Conservation (phyloP, 1,140 invertebrate genomes). For the Neodiprion lecontei region DNA sequence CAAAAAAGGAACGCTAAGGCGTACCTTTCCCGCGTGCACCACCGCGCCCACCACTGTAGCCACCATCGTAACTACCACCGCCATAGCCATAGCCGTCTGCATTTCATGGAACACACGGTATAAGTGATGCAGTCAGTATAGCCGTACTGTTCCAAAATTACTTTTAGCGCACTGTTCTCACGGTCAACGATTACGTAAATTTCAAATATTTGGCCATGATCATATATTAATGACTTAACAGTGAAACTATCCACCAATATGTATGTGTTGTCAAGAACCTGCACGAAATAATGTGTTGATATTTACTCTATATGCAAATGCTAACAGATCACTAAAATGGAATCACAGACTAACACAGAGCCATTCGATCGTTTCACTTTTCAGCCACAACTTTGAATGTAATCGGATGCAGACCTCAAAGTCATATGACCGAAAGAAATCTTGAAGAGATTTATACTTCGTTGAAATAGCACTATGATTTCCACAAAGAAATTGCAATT, state of each 20-base stretch:
- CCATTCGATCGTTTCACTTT: too few relatives aligned
- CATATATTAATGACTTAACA: background rate
- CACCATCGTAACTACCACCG: constrained; percentile 80
- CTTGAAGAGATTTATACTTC: too few relatives aligned
- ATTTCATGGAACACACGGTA: constrained; percentile 63
- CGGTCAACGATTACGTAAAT: constrained; percentile 21
- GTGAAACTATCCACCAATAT: background rate
- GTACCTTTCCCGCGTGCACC: constrained; percentile 83
- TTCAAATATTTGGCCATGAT: background rate
- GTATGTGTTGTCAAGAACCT: background rate
- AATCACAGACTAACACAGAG: too few relatives aligned
- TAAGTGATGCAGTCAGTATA: constrained; percentile 53
- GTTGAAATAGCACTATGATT: too few relatives aligned
- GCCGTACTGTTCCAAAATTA: constrained; percentile 1
- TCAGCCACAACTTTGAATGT: too few relatives aligned
- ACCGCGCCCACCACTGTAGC: constrained; percentile 78
- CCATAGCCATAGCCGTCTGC: constrained; percentile 78
- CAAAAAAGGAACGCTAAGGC: constrained; percentile 59
- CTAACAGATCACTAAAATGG: too few relatives aligned
- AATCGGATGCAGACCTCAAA: too few relatives aligned
- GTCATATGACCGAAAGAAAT: too few relatives aligned
- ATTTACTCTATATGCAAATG: too few relatives aligned
- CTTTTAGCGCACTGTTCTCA: background rate
- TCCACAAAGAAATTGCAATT: too few relatives aligned
- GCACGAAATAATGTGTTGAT: too few relatives aligned